Base-by-base conservation (phyloP, 2,888 invertebrate species). In the Calliphora vomitoria region DNA sequence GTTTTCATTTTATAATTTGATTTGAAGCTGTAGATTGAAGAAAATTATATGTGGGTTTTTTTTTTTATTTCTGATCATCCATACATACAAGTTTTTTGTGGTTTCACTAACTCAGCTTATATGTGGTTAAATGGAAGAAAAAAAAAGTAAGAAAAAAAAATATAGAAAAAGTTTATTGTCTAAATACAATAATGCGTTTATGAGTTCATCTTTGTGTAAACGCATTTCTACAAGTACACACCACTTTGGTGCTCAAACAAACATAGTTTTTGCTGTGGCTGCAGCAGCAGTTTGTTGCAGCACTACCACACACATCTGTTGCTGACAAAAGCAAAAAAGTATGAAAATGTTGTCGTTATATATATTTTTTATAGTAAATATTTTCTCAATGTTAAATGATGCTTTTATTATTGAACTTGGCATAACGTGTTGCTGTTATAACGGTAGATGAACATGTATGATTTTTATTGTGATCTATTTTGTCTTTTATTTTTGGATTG, bases 341-440 rank as follows among this genome's bases (percentile, higher is more conserved):
- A 80, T 83, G 50, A 53, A 75, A 75, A 60, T 62, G n/a, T 78
- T 74, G 64, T 76, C 41, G 53, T 66, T 50, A 41, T 41, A 11
- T 47, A 8, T 20, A 31, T 58, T 50, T 35, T 58, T 50, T 66
- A 44, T 50, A 50, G 20, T 47, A 38, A 50, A 8, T 75, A 74
- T 74, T 81, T 84, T 84, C 62, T 84, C 71, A 84, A 84, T 78
- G 87, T 87, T 87, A 87, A 87, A 82, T 87, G 87, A 87, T 84
- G 84, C 84, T 87, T 87, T 87, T 82, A 87, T 84, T 87, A 87
- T 87, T 87, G 87, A 87, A 87, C 87, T 87, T 87, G 87, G 87
- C 84, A 84, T 84, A 82, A 87, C 72, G 76, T 68, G 81, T 76
- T 83, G 68, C 75, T 18, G 62, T 82, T 81, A 82, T 84, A 87